Percentiles rank a stretch among this genome's conserved stretches.
These are phyloP conservation scores for Proteles cristata DNA, from an alignment of 2,113 vertebrate genomes.

Conservation along the genomic window DNA sequence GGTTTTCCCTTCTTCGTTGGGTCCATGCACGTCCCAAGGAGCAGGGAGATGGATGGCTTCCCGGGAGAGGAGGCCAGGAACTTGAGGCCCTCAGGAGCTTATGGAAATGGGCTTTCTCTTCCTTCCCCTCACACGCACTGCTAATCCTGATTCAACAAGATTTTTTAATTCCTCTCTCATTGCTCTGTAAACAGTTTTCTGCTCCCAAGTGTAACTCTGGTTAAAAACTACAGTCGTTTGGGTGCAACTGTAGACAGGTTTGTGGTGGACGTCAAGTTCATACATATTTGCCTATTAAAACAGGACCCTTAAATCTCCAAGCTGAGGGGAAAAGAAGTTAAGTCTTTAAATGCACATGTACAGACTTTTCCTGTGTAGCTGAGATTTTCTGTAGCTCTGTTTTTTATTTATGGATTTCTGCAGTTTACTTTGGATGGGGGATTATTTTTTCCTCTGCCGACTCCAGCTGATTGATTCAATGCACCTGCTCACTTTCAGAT, in stretches of 20 bases:
- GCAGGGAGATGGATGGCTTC: neutral
- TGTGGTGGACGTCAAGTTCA: conserved; percentile 81
- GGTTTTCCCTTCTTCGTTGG: neutral
- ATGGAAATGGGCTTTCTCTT: neutral
- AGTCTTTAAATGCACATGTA: conserved; percentile 79
- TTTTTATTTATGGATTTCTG: conserved; percentile 87
- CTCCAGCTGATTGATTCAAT: conserved; percentile 85
- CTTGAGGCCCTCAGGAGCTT: conserved; percentile 37
- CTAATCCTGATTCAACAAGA: neutral
- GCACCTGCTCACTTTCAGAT: conserved; percentile 90
- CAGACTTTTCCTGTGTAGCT: conserved; percentile 76
- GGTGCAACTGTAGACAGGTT: conserved; percentile 70
- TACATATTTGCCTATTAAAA: conserved; percentile 83
- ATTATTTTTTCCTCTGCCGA: conserved; percentile 86
- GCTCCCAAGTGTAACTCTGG: conserved; percentile 75
- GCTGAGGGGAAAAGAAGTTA: conserved; percentile 53
- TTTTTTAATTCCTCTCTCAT: conserved; percentile 31
- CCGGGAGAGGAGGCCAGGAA: conserved; percentile 64
- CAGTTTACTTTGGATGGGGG: conserved; percentile 85
- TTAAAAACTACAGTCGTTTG: conserved; percentile 64
- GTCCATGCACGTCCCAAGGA: neutral
- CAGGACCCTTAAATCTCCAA: conserved; percentile 71
- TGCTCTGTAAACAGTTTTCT: conserved; percentile 81
- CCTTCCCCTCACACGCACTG: neutral
- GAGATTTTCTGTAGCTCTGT: conserved; percentile 80